Base-by-base conservation (phyloP, 2,797 vertebrate genomes). In the Tauraco hartlaubi region DNA sequence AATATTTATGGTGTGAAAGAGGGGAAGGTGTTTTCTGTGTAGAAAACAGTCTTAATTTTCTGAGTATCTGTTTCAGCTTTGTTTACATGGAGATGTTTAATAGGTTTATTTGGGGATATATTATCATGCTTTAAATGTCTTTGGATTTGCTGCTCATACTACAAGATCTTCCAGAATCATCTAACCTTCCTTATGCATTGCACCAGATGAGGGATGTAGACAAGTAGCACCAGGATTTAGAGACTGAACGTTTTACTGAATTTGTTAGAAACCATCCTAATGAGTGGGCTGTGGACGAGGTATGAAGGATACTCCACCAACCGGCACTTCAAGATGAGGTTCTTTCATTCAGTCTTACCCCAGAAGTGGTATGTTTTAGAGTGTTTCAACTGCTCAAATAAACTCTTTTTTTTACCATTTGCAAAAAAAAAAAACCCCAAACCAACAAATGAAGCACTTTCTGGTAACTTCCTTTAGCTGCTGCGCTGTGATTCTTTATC, bases 251-350 rank as follows among this genome's bases (percentile, higher is more conserved):
- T 89, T 88, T 78, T 56, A 33, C 7, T 33, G 15, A 82, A 26
- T 68, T 48, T 23, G 31, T 8, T 35, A 46, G 43, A 9, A 79
- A 54, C 7, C 28, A 44, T 59, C 39, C 19, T 80, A 55, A 41
- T 73, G 20, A 2, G 20, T 77, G 15, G 5, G 19, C 9, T 64
- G 17, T 0, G 0, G 21, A 39, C 9, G 11, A 58, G 25, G 2
- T 58, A 43, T 64, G 41, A 61, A 35, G 29, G 51, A 64, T 79
- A 29, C 6, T 59, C 10, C 39, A 22, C 7, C 39, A 80, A 48
- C 4, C 1, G 22, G 3, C 6, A 52, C 26, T 75, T 91, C 41
- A 79, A 68, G 54, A 43, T 64, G 12, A 85, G 13, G 9, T 46
- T 18, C 4, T 6, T 68, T 75, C 9, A 19, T 58, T 48, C 46